Base-by-base conservation (phyloP, 2,113 vertebrate genomes). In the Hemichromis elongatus region DNA sequence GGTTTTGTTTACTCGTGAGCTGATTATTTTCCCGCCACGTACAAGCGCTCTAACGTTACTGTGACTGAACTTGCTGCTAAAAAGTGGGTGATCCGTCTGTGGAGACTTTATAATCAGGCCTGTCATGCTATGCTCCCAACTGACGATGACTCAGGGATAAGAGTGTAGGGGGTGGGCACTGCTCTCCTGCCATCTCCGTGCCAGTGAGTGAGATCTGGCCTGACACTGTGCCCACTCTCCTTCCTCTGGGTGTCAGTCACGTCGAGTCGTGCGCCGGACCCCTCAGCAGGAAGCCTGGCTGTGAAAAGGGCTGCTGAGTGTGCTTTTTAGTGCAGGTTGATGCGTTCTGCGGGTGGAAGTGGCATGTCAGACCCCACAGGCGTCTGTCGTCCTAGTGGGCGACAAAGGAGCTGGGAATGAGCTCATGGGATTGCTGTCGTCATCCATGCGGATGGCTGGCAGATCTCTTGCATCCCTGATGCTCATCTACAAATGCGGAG, bases 211-310 rank as follows among this genome's bases (percentile, higher is more conserved):
- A 93, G 94, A 95, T 95, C 70, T 86, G 77, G 80, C 79, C 88
- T 95, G 95, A 94, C 94, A 79, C 75, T 21, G 66, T 94, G 93
- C 91, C 92, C 82, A 26, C 84, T 94, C 90, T 66, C 73, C 86
- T 93, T 93, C 89, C 90, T 91, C 83, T 16, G 83, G 77, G 92
- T 95, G 94, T 94, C 95, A 92, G 85, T 95, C 94, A 94, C 55
- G 73, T 45, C 54, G 26, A 82, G 70, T 84, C 35, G 11, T 21
- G 54, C 7, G 12, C 73, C 21, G 35, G 66, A 82, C 61, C 82
- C 82, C 81, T 89, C 81, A 82, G 91, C 90, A 61, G 90, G 87
- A 86, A 82, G 56, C 55, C 55, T 63, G 33, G 14, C 88, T 88
- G 57, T 82, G 86, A 80, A 61, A 33, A 56, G 81, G 30, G 79